Conservation (phyloP, 1,140 invertebrate genomes). For the Nixonia krombeini region DNA sequence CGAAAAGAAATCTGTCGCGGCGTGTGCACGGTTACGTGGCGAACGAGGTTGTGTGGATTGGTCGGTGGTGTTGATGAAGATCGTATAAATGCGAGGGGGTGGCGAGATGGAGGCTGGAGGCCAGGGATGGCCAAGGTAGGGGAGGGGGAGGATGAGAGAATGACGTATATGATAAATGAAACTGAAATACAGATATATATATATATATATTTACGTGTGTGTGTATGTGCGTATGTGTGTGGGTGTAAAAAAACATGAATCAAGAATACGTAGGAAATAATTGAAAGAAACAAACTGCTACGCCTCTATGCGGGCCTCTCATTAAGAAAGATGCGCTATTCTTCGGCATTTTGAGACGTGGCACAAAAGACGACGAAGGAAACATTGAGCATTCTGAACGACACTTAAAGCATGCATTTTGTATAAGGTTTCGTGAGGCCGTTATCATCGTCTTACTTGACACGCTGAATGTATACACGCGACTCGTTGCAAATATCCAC, state of each 20-base stretch:
- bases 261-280: too few relatives aligned
- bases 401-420: conserved; percentile 72
- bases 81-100: conserved; percentile 19
- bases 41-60: conserved; percentile 39
- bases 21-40: conserved; percentile 42
- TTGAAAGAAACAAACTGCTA: conserved; percentile 36
- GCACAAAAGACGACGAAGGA: conserved; percentile 61
- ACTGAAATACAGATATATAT: conserved; percentile 25
- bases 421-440: conserved; percentile 50
- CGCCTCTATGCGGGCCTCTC: conserved; percentile 35
- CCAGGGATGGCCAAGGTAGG: conserved; percentile 7
- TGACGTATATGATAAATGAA: conserved; percentile 36
- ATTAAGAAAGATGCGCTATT: conserved; percentile 45
- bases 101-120: conserved; percentile 18
- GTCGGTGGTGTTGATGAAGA: conserved; percentile 20
- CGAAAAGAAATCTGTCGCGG: conserved; percentile 60
- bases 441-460: too few relatives aligned
- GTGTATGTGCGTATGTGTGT: too few relatives aligned
- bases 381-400: conserved; percentile 70
- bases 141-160: too few relatives aligned
- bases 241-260: conserved; percentile 25
- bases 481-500: too few relatives aligned
- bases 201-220: conserved; percentile 35
- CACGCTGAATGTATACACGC: too few relatives aligned
- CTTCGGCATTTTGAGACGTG: conserved; percentile 49